Percentiles rank a stretch among this genome's conserved stretches.
Conservation (phyloP, 2,113 vertebrate genomes). For the Cebus imitator region DNA sequence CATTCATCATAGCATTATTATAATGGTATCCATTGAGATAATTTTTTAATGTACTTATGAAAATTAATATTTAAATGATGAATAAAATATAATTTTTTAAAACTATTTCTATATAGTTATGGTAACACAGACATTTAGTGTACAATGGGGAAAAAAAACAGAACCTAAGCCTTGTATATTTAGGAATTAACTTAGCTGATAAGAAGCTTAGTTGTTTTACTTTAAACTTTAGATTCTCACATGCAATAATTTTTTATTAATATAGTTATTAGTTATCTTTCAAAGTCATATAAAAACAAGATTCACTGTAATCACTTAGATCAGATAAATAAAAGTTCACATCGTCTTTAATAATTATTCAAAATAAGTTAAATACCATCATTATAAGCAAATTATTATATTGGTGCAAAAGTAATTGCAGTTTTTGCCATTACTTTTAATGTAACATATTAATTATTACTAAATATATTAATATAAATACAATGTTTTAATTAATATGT, state of each 20-base stretch:
- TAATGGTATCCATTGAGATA: background rate
- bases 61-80: background rate
- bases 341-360: conserved; percentile 18
- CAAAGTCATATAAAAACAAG: conserved; percentile 19
- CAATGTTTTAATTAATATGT: too few species aligned
- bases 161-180: conserved; percentile 15
- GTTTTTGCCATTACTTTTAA: too few species aligned
- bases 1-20: background rate
- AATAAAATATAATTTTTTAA: background rate
- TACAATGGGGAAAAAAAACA: background rate
- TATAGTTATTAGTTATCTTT: conserved; percentile 9
- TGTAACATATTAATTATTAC: too few species aligned
- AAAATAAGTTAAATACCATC: conserved; percentile 42
- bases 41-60: background rate
- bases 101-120: background rate
- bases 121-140: background rate
- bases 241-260: conserved; percentile 8
- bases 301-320: background rate
- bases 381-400: conserved; percentile 7
- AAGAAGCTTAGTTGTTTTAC: background rate
- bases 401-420: too few species aligned
- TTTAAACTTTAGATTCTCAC: conserved; percentile 22
- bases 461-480: too few species aligned
- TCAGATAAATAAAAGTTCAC: background rate
- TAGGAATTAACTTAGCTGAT: background rate